Percentiles rank a stretch among this genome's conserved stretches.
These are phyloP conservation scores for Drosophila acutilabella DNA, from an alignment of 2,888 invertebrate genomes.

Conservation along the genomic window DNA sequence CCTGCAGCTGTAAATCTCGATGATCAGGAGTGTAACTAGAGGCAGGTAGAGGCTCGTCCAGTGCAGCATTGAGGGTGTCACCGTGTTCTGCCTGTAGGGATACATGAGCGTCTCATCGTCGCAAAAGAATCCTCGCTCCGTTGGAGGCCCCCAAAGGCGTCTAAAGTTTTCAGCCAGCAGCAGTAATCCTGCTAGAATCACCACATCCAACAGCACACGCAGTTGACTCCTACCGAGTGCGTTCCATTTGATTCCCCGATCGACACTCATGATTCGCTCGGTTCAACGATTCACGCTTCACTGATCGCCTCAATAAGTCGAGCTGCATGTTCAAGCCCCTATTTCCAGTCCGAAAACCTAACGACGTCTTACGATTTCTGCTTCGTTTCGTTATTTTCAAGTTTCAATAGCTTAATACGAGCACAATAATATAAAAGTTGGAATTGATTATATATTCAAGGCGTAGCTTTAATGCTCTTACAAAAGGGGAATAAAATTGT, in stretches of 20 bases:
- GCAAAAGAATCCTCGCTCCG: constrained; percentile 76
- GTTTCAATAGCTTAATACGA: constrained; percentile 7
- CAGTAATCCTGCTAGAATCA: constrained; percentile 34
- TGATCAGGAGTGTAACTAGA: constrained; percentile 29
- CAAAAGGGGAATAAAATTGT: not conserved
- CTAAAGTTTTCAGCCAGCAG: constrained; percentile 33
- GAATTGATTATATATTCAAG: not conserved
- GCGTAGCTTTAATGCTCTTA: constrained; percentile 16
- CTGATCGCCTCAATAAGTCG: constrained; percentile 35
- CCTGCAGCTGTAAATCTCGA: constrained; percentile 50
- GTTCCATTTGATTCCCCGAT: constrained; percentile 2
- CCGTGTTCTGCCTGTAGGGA: constrained; percentile 66
- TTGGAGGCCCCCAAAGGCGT: constrained; percentile 34
- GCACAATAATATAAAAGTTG: not conserved
- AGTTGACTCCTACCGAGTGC: constrained; percentile 1
- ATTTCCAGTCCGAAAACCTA: not conserved
- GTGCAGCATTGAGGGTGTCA: constrained; percentile 47
- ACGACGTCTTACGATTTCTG: constrained; percentile 4
- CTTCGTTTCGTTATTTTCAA: constrained; percentile 5
- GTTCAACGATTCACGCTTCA: constrained; percentile 38
- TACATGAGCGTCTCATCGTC: constrained; percentile 70
- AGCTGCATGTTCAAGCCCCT: constrained; percentile 24
- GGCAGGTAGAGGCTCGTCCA: constrained; percentile 57
- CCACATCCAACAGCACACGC: constrained; percentile 45
- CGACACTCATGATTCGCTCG: constrained; percentile 55